phyloP scores from a whole-genome alignment of 2,888 invertebrate genomes.

The Drepanosiphum platanoidis region DNA sequence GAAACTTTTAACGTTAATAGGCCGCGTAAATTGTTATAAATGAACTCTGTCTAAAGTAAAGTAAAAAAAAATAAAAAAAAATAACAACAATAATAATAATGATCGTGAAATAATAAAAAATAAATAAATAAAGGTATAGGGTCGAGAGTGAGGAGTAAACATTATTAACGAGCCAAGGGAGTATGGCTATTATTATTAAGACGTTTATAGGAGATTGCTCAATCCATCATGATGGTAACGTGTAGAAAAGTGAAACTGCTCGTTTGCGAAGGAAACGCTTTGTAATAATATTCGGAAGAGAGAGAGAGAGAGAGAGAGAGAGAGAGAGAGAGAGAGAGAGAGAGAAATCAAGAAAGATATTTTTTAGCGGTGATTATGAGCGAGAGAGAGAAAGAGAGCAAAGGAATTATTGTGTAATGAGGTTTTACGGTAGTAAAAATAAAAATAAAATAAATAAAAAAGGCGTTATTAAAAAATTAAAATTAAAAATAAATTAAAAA shows the following conservation, averaged over 20 bases:
- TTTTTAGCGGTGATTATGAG: constrained; percentile 26
- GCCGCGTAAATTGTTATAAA: constrained; percentile 55
- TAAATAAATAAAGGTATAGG: constrained; percentile 3
- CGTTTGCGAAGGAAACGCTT: constrained; percentile 44
- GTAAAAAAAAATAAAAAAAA: not conserved
- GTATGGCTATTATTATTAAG: constrained; percentile 59
- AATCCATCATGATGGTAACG: constrained; percentile 53
- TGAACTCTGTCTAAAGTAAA: constrained; percentile 40
- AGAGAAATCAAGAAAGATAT: constrained; percentile 24
- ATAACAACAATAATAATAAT: too few relatives aligned
- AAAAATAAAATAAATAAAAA: not conserved
- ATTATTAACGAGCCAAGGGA: constrained; percentile 55
- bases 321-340: too few relatives aligned
- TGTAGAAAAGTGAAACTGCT: constrained; percentile 53
- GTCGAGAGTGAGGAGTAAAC: constrained; percentile 30
- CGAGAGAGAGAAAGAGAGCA: too few relatives aligned
- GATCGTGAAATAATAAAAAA: too few relatives aligned
- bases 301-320: too few relatives aligned
- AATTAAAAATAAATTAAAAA: constrained; percentile 43
- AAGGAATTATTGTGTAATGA: constrained; percentile 15
- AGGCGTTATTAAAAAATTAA: constrained; percentile 48
- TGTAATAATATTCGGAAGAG: constrained; percentile 19
- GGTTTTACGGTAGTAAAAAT: constrained; percentile 1
- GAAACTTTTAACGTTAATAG: constrained; percentile 52
- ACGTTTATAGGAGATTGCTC: constrained; percentile 55